Conservation (phyloP, 2,113 vertebrate species). For the Campylomormyrus tamandua region DNA sequence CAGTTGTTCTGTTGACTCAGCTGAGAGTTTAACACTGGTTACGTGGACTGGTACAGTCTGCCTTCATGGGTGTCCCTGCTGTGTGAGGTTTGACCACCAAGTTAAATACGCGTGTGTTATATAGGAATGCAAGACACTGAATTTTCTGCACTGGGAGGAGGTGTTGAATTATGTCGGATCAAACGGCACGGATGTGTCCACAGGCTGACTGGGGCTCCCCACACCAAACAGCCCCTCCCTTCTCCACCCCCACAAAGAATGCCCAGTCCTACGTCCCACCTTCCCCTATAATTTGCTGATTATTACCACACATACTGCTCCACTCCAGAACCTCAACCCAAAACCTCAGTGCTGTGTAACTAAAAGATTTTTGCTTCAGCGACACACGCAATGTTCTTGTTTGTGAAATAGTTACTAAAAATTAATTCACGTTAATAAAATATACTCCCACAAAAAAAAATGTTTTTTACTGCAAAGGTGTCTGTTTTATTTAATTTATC, state of each 20-base stretch:
- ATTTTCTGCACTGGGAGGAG: neutral
- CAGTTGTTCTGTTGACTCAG: conserved; percentile 11
- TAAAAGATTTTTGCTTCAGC: neutral
- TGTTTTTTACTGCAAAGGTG: neutral
- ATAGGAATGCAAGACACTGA: neutral
- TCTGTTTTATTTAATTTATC: neutral
- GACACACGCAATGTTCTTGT: neutral
- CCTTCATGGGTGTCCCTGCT: neutral
- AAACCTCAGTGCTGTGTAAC: neutral
- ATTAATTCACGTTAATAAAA: neutral
- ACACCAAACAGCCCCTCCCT: neutral
- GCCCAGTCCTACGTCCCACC: neutral
- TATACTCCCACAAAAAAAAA: neutral
- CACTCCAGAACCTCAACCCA: neutral
- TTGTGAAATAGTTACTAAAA: neutral
- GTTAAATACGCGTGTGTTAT: conserved; percentile 9
- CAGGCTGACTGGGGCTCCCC: neutral
- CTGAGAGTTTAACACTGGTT: neutral
- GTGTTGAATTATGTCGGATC: neutral
- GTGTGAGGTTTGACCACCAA: neutral
- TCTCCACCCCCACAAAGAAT: neutral
- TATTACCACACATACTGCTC: neutral
- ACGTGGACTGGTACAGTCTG: neutral
- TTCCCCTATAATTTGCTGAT: neutral
- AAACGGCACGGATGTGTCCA: neutral